These are phyloP conservation scores for Parotocinclus haroldoi DNA, from an alignment of 2,797 vertebrate genomes.

Conservation along the genomic window DNA sequence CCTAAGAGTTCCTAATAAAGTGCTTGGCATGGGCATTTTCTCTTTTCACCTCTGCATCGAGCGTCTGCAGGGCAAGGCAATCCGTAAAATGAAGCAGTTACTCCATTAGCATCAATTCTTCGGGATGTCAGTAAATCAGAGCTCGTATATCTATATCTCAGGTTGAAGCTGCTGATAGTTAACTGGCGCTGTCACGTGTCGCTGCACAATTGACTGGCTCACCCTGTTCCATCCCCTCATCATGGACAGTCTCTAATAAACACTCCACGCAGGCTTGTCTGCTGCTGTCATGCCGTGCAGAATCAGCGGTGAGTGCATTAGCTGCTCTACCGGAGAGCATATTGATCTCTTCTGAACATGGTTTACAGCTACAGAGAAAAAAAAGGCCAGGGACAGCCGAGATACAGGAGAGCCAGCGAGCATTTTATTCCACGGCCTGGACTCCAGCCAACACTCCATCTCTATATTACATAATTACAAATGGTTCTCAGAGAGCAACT, in stretches of 20 bases:
- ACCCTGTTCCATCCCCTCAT: constrained; percentile 28
- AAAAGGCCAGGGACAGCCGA: constrained; percentile 22
- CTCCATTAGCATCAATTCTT: not conserved
- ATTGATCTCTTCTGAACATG: constrained; percentile 51
- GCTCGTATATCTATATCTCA: not conserved
- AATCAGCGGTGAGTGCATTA: constrained; percentile 52
- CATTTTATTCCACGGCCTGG: constrained; percentile 39
- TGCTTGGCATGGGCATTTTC: too few relatives aligned
- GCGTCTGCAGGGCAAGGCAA: too few relatives aligned
- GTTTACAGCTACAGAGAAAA: constrained; percentile 46
- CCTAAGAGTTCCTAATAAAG: too few relatives aligned
- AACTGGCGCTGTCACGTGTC: constrained; percentile 31
- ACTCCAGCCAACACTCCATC: constrained; percentile 23
- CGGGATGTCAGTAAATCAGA: not conserved
- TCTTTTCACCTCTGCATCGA: too few relatives aligned
- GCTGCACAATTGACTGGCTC: constrained; percentile 37
- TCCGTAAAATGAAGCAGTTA: too few relatives aligned
- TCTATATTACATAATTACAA: constrained; percentile 42
- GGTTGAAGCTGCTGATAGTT: constrained; percentile 12
- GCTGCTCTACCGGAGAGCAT: constrained; percentile 48
- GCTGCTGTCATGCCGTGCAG: constrained; percentile 47
- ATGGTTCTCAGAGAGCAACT: constrained; percentile 23
- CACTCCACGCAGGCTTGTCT: constrained; percentile 38
- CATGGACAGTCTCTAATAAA: constrained; percentile 43
- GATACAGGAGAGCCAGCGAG: constrained; percentile 23